A percentile compares a stretch with the other conserved stretches of the same genome.
Evolutionary conservation across 1,140 invertebrate species (phyloP).

Genomic region (Cydia splendana): DNA sequence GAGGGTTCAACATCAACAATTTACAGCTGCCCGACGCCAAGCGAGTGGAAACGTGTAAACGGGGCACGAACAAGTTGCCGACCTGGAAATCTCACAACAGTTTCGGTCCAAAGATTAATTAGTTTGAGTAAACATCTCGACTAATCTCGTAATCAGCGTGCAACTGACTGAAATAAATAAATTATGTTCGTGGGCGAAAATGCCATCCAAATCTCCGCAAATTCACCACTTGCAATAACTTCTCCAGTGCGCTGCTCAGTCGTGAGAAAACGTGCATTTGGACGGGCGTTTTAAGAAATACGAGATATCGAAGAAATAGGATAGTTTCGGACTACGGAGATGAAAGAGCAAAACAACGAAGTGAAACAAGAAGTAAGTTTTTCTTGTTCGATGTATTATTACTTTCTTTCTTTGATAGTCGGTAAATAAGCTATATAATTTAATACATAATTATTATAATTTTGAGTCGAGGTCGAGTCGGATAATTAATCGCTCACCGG

Average conservation of each 20-base stretch:
- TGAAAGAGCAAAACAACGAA: conserved; percentile 43
- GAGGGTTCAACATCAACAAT: conserved; percentile 31
- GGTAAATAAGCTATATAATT: neutral
- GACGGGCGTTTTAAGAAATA: conserved; percentile 36
- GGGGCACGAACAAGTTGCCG: conserved; percentile 45
- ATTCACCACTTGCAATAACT: conserved; percentile 56
- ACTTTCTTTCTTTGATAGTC: neutral
- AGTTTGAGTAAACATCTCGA: conserved; percentile 60
- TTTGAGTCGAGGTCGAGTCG: neutral
- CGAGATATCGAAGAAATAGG: conserved; percentile 35
- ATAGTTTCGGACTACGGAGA: conserved; percentile 37
- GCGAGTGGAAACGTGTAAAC: conserved; percentile 47
- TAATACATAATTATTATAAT: neutral
- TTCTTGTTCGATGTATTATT: conserved; percentile 9
- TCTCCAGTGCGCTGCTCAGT: conserved; percentile 53
- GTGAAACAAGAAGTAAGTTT: conserved; percentile 41
- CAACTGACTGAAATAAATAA: conserved; percentile 68
- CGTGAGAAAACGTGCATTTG: conserved; percentile 48
- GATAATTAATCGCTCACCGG: neutral
- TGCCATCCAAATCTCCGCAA: conserved; percentile 60
- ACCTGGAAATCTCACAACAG: conserved; percentile 61
- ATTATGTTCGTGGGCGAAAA: conserved; percentile 60
- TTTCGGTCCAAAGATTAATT: conserved; percentile 70
- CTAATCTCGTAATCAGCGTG: conserved; percentile 71
- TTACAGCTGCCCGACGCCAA: conserved; percentile 35